A percentile compares a stretch with the other conserved stretches of the same genome.
Conservation (phyloP, 92 coral and sea anemone species). For the Zoanthus sociatus region DNA sequence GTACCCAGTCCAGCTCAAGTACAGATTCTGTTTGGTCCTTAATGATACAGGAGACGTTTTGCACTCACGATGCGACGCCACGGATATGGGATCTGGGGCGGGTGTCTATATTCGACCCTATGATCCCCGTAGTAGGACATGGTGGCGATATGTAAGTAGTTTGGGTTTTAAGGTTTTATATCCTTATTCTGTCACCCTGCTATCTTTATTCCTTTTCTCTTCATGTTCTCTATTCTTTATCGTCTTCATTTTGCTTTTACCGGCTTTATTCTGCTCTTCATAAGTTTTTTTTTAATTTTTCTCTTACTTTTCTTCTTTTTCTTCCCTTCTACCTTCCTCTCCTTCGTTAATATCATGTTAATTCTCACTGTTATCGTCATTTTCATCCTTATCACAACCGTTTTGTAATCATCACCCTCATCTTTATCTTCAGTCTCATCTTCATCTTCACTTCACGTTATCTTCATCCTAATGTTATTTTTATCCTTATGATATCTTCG, state of each 20-base stretch:
- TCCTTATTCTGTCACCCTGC: no score
- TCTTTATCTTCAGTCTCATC: neutral
- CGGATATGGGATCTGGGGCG: constrained; percentile 51
- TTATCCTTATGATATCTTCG: no score
- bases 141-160: constrained; percentile 52
- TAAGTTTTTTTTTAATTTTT: no score
- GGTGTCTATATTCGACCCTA: constrained; percentile 62
- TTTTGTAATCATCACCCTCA: neutral
- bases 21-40: constrained; percentile 47
- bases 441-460: neutral
- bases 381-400: neutral
- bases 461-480: neutral
- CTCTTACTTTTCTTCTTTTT: neutral
- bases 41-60: constrained; percentile 46
- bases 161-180: neutral
- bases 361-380: neutral
- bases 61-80: constrained; percentile 37
- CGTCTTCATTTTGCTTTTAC: no score
- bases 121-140: constrained; percentile 33
- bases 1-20: constrained; percentile 36
- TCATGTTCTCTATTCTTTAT: no score
- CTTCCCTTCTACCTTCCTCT: neutral
- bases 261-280: no score
- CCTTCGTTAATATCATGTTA: neutral
- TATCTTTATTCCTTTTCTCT: no score